A percentile compares a stretch with the other conserved stretches of the same genome.
These are phyloP conservation scores for Chromis chromis DNA, from an alignment of 2,797 vertebrate species.

Conservation along the genomic window DNA sequence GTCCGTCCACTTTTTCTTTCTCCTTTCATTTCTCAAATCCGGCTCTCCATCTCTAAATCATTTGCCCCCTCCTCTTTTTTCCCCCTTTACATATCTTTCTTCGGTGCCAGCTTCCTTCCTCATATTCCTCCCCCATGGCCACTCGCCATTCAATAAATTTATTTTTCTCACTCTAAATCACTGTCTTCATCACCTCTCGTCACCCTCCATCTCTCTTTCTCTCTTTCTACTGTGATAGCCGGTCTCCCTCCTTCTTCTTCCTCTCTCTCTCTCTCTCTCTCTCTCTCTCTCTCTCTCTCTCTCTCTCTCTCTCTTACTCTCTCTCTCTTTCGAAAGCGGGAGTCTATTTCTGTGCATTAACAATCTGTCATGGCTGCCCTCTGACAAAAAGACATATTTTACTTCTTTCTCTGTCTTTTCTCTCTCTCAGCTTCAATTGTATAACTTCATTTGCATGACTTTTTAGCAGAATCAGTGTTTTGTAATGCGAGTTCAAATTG, in stretches of 20 bases:
- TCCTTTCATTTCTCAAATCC: slow-evolving; percentile 44
- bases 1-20: neutral
- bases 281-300: neutral
- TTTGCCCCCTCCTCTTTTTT: neutral
- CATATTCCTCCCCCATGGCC: slow-evolving; percentile 55
- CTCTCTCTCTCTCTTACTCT: too few relatives aligned
- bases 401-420: slow-evolving; percentile 25
- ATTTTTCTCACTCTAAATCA: slow-evolving; percentile 70
- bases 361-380: slow-evolving; percentile 62
- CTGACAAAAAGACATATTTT: slow-evolving; percentile 50
- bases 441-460: slow-evolving; percentile 9
- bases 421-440: slow-evolving; percentile 4
- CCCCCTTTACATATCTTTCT: slow-evolving; percentile 46
- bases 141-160: slow-evolving; percentile 65
- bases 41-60: slow-evolving; percentile 44
- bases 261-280: slow-evolving; percentile 6
- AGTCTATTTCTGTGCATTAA: slow-evolving; percentile 70
- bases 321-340: slow-evolving; percentile 26
- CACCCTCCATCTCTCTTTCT: slow-evolving; percentile 48
- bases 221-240: slow-evolving; percentile 37
- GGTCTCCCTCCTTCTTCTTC: slow-evolving; percentile 25
- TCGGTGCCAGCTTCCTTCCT: slow-evolving; percentile 43
- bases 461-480: neutral
- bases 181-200: slow-evolving; percentile 66
- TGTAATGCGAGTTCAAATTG: neutral